Evolutionary conservation across 2,113 vertebrate species (phyloP).

Genomic region (Protobothrops mucrosquamatus): DNA sequence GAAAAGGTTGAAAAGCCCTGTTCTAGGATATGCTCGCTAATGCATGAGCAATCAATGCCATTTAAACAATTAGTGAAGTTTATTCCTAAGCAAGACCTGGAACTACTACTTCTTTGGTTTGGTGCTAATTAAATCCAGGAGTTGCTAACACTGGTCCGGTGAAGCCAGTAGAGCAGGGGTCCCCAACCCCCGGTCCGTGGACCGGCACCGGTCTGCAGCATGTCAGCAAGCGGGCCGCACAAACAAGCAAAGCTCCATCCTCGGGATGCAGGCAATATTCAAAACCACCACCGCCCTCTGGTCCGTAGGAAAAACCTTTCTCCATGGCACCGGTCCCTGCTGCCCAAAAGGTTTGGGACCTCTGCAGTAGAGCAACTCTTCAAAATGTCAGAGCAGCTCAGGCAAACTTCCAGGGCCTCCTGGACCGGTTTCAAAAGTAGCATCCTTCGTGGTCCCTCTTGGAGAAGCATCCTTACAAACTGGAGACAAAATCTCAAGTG

Average conservation of each 20-base stretch:
- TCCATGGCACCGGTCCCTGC: too few relatives aligned
- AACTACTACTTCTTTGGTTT: too few relatives aligned
- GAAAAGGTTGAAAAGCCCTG: too few relatives aligned
- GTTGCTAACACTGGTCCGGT: neutral
- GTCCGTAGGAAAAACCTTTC: too few relatives aligned
- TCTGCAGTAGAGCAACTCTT: neutral
- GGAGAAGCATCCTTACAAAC: too few relatives aligned
- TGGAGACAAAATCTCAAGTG: neutral
- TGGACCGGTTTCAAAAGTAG: neutral
- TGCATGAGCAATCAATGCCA: neutral
- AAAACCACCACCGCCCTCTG: too few relatives aligned
- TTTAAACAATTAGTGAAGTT: neutral
- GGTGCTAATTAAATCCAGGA: neutral
- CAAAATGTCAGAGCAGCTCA: neutral
- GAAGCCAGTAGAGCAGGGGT: neutral
- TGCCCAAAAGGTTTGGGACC: too few relatives aligned
- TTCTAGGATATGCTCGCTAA: neutral
- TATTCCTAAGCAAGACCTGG: neutral
- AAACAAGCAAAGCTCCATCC: too few relatives aligned
- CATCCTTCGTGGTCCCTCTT: neutral
- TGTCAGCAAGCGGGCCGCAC: too few relatives aligned
- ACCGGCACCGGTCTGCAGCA: too few relatives aligned
- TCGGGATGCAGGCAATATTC: too few relatives aligned
- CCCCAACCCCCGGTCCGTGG: too few relatives aligned
- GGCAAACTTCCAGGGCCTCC: neutral